A percentile compares a stretch with the other conserved stretches of the same genome.
phyloP scores from a whole-genome alignment of 2,113 vertebrate genomes.

The Dicerorhinus sumatrensis region DNA sequence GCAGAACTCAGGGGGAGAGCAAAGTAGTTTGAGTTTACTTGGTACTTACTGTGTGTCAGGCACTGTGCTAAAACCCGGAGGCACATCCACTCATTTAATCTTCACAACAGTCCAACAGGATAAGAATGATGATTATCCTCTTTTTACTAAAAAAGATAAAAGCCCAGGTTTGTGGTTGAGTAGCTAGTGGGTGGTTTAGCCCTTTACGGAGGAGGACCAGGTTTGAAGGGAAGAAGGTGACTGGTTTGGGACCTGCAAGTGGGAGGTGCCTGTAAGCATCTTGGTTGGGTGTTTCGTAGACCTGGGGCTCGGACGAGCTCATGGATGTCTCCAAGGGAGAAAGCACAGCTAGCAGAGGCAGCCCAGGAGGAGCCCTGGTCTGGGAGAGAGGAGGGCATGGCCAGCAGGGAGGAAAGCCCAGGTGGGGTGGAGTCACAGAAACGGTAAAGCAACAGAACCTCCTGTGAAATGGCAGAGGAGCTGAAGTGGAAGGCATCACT shows the following conservation, averaged over 20 bases:
- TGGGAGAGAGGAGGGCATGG: no score
- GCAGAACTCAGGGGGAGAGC: not conserved
- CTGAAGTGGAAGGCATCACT: rapidly evolving
- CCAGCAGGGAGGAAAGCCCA: not conserved
- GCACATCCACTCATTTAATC: no score
- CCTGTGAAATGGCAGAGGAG: not conserved
- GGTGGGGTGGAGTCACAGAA: no score
- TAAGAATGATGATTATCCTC: rapidly evolving
- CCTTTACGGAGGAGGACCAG: not conserved
- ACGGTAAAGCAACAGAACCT: rapidly evolving
- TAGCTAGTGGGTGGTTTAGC: not conserved
- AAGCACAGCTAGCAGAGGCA: not conserved
- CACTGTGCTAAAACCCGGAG: not conserved
- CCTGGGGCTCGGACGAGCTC: not conserved
- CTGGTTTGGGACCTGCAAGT: not conserved
- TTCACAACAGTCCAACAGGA: not conserved
- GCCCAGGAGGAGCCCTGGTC: not conserved
- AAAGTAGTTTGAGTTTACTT: not conserved
- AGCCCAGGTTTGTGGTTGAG: not conserved
- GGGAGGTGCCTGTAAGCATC: not conserved
- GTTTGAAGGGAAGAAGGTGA: not conserved
- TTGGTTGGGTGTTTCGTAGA: not conserved
- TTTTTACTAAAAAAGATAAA: not conserved
- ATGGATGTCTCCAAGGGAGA: not conserved
- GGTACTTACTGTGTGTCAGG: not conserved